phyloP scores from a whole-genome alignment of 2,888 invertebrate genomes.

The Pristionchus fissidentatus region DNA sequence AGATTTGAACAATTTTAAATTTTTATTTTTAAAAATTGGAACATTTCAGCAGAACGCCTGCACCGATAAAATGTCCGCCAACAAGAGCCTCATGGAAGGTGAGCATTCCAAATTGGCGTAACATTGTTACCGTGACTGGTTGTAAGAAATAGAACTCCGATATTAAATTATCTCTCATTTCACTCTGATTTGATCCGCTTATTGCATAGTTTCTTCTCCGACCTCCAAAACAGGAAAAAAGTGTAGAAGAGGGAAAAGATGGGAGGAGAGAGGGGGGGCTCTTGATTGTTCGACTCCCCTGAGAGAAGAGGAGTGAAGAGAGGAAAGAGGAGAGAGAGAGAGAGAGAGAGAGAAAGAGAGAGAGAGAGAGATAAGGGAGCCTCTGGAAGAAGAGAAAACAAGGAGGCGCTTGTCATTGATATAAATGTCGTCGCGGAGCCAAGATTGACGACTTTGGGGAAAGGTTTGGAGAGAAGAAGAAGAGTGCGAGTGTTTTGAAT shows the following conservation, averaged over 20 bases:
- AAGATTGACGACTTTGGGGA: not conserved
- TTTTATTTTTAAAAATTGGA: not conserved
- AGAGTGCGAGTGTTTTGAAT: too few relatives aligned
- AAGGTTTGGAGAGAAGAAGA: too few relatives aligned
- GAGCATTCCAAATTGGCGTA: not conserved
- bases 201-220: not conserved
- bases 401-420: too few relatives aligned
- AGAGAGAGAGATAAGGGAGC: conserved; percentile 14
- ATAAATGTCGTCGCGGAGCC: not conserved
- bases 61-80: not conserved
- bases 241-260: not conserved
- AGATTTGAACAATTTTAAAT: not conserved
- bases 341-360: conserved; percentile 10
- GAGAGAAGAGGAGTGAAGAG: not conserved
- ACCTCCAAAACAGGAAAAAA: not conserved
- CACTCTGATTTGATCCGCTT: not conserved
- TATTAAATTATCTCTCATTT: too few relatives aligned
- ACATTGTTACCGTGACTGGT: too few relatives aligned
- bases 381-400: not conserved
- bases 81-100: conserved; percentile 33
- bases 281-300: conserved; percentile 28
- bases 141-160: too few relatives aligned
- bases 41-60: conserved; percentile 1
- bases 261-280: not conserved
- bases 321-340: not conserved